phyloP scores from a whole-genome alignment of 1,140 invertebrate genomes.

The Polypedilum pembai region DNA sequence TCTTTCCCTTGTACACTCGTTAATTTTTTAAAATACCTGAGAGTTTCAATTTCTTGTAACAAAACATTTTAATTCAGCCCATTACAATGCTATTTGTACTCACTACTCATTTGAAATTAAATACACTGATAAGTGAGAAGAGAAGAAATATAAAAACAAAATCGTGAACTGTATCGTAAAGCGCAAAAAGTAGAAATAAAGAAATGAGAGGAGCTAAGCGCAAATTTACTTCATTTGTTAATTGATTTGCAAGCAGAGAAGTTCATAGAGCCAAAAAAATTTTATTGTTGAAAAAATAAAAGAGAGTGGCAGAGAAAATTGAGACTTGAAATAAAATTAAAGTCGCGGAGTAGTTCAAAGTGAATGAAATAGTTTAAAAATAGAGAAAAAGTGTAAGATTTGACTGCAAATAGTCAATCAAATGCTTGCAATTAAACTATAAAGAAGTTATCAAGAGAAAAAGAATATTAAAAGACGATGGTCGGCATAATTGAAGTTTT shows the following conservation, averaged over 20 bases:
- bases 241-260: constrained; percentile 19
- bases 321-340: not conserved
- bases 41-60: not conserved
- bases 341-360: not conserved
- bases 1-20: no score
- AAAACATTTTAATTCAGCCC: not conserved
- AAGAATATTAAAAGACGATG: not conserved
- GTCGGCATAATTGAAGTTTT: constrained; percentile 15
- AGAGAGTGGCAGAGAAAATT: not conserved
- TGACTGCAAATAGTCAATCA: not conserved
- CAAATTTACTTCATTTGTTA: constrained; percentile 28
- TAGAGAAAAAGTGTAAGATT: not conserved
- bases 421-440: not conserved
- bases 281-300: not conserved
- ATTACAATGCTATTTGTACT: not conserved
- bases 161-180: not conserved
- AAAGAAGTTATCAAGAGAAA: not conserved
- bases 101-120: not conserved
- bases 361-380: not conserved
- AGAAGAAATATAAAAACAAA: not conserved
- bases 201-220: not conserved
- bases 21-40: not conserved
- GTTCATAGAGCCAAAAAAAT: not conserved
- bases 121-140: constrained; percentile 4
- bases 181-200: constrained; percentile 13